Evolutionary conservation across 2,888 invertebrate genomes (phyloP).

Genomic region (Oxyteleia sp.): DNA sequence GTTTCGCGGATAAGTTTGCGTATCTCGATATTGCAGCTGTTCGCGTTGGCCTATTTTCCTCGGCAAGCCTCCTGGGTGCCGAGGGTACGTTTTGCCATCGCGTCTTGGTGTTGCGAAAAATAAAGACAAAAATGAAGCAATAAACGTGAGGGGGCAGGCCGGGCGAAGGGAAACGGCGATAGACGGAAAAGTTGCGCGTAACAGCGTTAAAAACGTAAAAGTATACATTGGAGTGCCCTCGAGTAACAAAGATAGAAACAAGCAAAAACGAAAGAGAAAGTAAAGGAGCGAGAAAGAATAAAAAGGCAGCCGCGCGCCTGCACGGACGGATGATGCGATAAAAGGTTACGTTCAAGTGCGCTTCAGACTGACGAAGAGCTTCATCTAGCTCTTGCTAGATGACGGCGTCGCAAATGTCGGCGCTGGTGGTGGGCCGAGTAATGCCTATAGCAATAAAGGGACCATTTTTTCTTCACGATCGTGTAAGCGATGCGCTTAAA

Average conservation of each 20-base stretch:
- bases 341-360: conserved; percentile 74
- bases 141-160: conserved; percentile 24
- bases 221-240: conserved; percentile 59
- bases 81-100: conserved; percentile 41
- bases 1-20: conserved; percentile 81
- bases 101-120: conserved; percentile 53
- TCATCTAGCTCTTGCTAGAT: conserved; percentile 13
- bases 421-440: conserved; percentile 3
- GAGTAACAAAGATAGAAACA: conserved; percentile 37
- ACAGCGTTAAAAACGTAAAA: conserved; percentile 67
- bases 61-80: conserved; percentile 29
- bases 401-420: conserved; percentile 8
- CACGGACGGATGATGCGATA: conserved; percentile 72
- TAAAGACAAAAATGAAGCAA: conserved; percentile 30
- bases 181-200: too few relatives aligned
- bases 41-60: conserved; percentile 77
- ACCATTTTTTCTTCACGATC: conserved; percentile 1
- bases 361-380: conserved; percentile 57
- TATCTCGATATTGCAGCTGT: conserved; percentile 83
- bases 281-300: conserved; percentile 29
- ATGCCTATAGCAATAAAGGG: conserved; percentile 26
- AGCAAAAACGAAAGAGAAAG: conserved; percentile 48
- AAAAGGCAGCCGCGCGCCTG: conserved; percentile 45
- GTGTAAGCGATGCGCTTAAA: conserved; percentile 4
- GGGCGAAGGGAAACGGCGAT: too few relatives aligned